Evolutionary conservation across 1,140 invertebrate species (phyloP), one percentile per base, ranked within the genome.

Genomic region (Sarcophaga peregrina): DNA sequence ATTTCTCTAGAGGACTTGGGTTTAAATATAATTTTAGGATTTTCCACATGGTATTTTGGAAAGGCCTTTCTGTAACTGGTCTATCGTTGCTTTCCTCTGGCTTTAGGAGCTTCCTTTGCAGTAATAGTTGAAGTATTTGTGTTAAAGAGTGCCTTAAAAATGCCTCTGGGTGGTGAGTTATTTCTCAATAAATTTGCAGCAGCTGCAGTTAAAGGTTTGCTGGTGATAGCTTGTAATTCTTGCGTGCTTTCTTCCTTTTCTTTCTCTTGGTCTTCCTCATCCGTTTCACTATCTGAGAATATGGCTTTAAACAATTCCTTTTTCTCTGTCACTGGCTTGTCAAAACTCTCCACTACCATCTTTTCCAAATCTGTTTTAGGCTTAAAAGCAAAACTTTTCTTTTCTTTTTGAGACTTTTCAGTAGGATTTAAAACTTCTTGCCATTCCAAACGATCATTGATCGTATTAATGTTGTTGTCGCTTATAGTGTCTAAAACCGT

Each of bases 141-240:
- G n/a, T 37, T 85, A 9, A 86, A 94, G 37, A 96, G 90, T 83
- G 95, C 94, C 0, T 94, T 94, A 86, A 96, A 96, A 81, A 96
- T 95, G 3, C 95, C 95, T 83, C 93, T 91, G 0, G 94, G 93
- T 1, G 94, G 94, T 7, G 94, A 95, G 10, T 90, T 92, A 82
- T 95, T 95, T 80, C 94, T 91, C 84, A 93, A 90, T 0, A 91
- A 75, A 87, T 93, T 93, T 17, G 90, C 85, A 7, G 90, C 87
- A 0, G 83, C 85, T 3, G 90, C 85, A 54, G 85, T 82, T 78
- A 90, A 87, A 85, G 87, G 84, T 8, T 45, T 83, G 62, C 25
- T 81, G 45, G 74, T 62, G 11, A 68, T 80, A 17, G 17, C 54
- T 78, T n/a, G 48, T 5, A 52, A 47, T 3, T 47, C 20, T 37